These are phyloP conservation scores for Betta splendens DNA, from an alignment of 2,797 vertebrate genomes.

Conservation along the genomic window DNA sequence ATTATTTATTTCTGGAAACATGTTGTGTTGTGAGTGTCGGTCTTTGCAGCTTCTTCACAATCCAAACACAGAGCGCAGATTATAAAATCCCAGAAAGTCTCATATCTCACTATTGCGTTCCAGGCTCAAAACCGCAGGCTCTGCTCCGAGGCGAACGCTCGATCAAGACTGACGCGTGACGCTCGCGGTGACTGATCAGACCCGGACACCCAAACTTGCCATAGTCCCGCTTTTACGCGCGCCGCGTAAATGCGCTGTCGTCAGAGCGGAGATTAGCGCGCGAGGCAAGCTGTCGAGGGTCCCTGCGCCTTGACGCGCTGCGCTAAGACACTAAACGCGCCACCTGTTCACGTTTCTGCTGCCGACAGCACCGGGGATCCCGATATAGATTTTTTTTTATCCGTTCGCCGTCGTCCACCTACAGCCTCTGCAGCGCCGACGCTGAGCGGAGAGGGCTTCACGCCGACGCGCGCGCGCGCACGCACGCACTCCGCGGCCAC, in stretches of 20 bases:
- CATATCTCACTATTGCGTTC: conserved; percentile 53
- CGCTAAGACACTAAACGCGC: conserved; percentile 49
- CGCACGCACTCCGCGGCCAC: conserved; percentile 25
- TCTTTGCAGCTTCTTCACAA: conserved; percentile 29
- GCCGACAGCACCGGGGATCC: conserved; percentile 71
- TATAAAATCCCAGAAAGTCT: conserved; percentile 55
- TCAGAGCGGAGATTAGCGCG: conserved; percentile 77
- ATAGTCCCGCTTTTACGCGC: conserved; percentile 57
- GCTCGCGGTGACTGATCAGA: conserved; percentile 53
- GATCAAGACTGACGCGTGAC: conserved; percentile 25
- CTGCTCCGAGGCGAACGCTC: conserved; percentile 17
- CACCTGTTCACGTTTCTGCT: conserved; percentile 80
- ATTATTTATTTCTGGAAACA: conserved; percentile 86
- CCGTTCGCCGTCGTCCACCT: conserved; percentile 57
- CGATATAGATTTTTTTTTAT: conserved; percentile 73
- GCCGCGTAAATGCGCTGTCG: conserved; percentile 61
- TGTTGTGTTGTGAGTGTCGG: conserved; percentile 49
- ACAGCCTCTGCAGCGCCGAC: conserved; percentile 49
- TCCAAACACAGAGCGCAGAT: conserved; percentile 43
- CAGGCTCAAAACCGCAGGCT: conserved; percentile 10
- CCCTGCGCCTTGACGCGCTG: conserved; percentile 62
- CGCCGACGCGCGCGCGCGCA: conserved; percentile 53
- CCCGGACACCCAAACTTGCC: conserved; percentile 31
- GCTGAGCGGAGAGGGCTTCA: neutral
- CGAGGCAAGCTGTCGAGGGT: conserved; percentile 71